Conservation (phyloP, 2,888 invertebrate species). For the Sinopyrophorus schimmeli region DNA sequence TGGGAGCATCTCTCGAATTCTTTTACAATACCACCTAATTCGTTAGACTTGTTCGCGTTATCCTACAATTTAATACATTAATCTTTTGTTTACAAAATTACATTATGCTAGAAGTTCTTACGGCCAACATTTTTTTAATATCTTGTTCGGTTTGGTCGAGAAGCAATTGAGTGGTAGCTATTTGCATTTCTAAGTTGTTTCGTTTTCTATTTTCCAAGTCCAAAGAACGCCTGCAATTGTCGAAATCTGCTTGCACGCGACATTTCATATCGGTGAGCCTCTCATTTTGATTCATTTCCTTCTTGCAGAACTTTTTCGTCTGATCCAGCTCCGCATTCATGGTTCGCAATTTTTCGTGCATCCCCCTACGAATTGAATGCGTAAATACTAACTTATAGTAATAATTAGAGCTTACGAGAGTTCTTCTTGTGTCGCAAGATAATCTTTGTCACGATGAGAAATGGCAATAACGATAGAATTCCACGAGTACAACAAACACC, state of each 20-base stretch:
- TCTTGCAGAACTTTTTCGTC: constrained; percentile 65
- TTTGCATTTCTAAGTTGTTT: constrained; percentile 58
- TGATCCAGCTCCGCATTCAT: constrained; percentile 63
- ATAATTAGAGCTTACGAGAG: constrained; percentile 61
- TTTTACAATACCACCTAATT: constrained; percentile 35
- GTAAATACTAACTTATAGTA: not conserved
- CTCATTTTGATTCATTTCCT: constrained; percentile 71
- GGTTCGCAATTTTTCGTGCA: constrained; percentile 52
- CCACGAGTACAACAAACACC: constrained; percentile 72
- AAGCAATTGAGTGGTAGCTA: constrained; percentile 61
- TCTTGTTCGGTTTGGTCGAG: constrained; percentile 67
- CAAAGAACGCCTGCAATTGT: constrained; percentile 54
- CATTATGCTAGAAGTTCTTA: too few relatives aligned
- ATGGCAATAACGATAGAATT: constrained; percentile 73
- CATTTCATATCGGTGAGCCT: constrained; percentile 64
- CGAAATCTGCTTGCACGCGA: constrained; percentile 62
- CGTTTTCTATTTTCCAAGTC: constrained; percentile 61
- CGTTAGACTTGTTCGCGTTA: constrained; percentile 33
- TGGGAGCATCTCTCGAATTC: constrained; percentile 59
- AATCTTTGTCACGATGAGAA: constrained; percentile 68
- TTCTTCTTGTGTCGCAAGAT: constrained; percentile 64
- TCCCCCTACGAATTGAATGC: constrained; percentile 58
- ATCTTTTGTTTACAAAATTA: too few relatives aligned
- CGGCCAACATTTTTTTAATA: constrained; percentile 57
- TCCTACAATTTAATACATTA: too few relatives aligned